Evolutionary conservation across 2,888 invertebrate genomes (phyloP).

Genomic region (Lochmaea crataegi): DNA sequence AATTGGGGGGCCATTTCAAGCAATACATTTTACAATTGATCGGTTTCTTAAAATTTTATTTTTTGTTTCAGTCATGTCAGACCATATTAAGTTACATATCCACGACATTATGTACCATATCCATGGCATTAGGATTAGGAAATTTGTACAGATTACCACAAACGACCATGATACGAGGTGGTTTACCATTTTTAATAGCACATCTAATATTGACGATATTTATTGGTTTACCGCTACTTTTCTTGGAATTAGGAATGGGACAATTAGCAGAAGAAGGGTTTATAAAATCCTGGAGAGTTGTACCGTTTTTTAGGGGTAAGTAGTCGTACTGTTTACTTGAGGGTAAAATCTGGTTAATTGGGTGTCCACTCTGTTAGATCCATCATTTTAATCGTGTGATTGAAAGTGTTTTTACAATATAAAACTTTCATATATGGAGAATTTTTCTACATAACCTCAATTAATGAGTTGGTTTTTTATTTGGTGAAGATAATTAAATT

Average conservation of each 20-base stretch:
- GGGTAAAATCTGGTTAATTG: too few species aligned
- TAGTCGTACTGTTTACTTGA: not conserved
- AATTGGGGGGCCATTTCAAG: too few species aligned
- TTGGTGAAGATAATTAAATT: too few species aligned
- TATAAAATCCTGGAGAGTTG: constrained; percentile 74
- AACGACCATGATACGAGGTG: constrained; percentile 70
- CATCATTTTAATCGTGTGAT: too few species aligned
- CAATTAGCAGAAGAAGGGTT: constrained; percentile 75
- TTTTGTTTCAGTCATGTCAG: constrained; percentile 60
- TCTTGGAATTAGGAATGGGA: constrained; percentile 73
- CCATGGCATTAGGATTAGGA: constrained; percentile 70
- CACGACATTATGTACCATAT: constrained; percentile 68
- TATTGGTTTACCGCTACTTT: constrained; percentile 70
- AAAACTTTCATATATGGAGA: too few species aligned
- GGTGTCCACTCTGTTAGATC: too few species aligned
- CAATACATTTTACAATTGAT: too few species aligned
- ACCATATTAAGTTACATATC: constrained; percentile 63
- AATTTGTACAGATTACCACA: constrained; percentile 72
- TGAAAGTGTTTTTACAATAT: too few species aligned
- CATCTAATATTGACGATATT: constrained; percentile 66
- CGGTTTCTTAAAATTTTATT: not conserved
- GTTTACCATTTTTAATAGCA: constrained; percentile 68
- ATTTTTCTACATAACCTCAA: too few species aligned
- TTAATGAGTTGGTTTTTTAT: too few species aligned
- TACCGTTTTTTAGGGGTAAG: constrained; percentile 75